Percentiles rank a stretch among this genome's conserved stretches.
phyloP scores from a whole-genome alignment of 2,888 invertebrate species.

The Baronia brevicornis region DNA sequence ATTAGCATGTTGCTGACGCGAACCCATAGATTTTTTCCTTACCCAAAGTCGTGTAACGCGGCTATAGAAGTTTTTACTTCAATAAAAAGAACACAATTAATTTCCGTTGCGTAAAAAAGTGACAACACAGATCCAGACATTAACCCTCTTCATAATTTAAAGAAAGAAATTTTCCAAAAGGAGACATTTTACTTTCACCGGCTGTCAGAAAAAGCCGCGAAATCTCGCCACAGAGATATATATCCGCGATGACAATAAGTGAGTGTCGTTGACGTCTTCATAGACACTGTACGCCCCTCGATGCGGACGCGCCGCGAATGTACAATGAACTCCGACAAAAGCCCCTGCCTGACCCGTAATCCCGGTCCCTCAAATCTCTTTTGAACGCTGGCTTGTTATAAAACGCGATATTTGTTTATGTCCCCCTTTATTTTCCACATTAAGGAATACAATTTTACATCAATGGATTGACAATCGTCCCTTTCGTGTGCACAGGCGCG shows the following conservation, averaged over 20 bases:
- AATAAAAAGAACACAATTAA: too few relatives aligned
- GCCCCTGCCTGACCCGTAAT: conserved; percentile 14
- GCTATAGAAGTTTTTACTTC: too few relatives aligned
- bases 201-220: conserved; percentile 14
- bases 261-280: conserved; percentile 30
- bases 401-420: conserved; percentile 13
- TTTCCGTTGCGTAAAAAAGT: too few relatives aligned
- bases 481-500: too few relatives aligned
- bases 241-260: conserved; percentile 14
- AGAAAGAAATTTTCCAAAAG: too few relatives aligned
- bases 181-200: background rate
- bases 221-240: conserved; percentile 4
- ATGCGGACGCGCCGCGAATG: conserved; percentile 16
- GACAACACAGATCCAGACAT: too few relatives aligned
- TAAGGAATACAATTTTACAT: background rate
- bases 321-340: conserved; percentile 18
- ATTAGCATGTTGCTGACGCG: too few relatives aligned
- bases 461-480: too few relatives aligned
- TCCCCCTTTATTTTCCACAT: conserved; percentile 7
- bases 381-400: conserved; percentile 14
- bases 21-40: too few relatives aligned
- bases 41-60: too few relatives aligned
- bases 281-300: conserved; percentile 24
- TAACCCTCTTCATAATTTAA: too few relatives aligned
- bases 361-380: conserved; percentile 13